These are phyloP conservation scores for Halocynthia roretzi DNA, from an alignment of 23 tunicate genomes.

Conservation along the genomic window DNA sequence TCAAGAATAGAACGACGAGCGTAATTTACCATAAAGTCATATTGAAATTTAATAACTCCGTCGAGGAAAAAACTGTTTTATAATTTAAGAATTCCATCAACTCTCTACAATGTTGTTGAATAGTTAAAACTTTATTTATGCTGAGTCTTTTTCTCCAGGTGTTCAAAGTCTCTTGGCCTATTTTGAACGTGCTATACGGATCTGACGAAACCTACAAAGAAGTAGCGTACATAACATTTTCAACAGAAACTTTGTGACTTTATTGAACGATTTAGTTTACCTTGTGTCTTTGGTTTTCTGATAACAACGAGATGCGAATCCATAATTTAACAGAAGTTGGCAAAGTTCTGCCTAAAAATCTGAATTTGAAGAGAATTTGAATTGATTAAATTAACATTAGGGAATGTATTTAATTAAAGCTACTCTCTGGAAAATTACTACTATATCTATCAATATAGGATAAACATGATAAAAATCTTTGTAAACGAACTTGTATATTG, in stretches of 20 bases:
- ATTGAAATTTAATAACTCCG: no score
- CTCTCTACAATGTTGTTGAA: not conserved
- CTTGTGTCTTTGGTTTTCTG: not conserved
- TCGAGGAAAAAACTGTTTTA: no score
- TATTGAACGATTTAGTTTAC: not conserved
- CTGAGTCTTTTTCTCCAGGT: constrained; percentile 7
- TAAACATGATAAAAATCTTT: not conserved
- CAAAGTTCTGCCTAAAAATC: constrained; percentile 4
- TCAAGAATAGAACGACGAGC: no score
- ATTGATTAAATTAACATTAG: not conserved
- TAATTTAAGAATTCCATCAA: no score
- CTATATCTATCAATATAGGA: no score
- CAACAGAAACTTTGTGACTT: not conserved
- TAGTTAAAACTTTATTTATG: not conserved
- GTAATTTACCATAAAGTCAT: no score
- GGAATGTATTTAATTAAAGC: no score
- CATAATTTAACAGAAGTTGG: constrained; percentile 16
- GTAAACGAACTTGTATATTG: constrained; percentile 30
- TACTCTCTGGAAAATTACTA: no score
- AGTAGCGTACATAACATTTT: not conserved
- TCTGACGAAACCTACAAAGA: constrained; percentile 2
- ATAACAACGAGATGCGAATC: constrained; percentile 2
- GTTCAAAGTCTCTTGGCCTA: not conserved
- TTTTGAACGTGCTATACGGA: constrained; percentile 18
- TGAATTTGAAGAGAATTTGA: not conserved